A percentile compares a stretch with the other conserved stretches of the same genome.
These are phyloP conservation scores for Himalopsyche kuldschensis DNA, from an alignment of 2,888 invertebrate species.

Conservation along the genomic window DNA sequence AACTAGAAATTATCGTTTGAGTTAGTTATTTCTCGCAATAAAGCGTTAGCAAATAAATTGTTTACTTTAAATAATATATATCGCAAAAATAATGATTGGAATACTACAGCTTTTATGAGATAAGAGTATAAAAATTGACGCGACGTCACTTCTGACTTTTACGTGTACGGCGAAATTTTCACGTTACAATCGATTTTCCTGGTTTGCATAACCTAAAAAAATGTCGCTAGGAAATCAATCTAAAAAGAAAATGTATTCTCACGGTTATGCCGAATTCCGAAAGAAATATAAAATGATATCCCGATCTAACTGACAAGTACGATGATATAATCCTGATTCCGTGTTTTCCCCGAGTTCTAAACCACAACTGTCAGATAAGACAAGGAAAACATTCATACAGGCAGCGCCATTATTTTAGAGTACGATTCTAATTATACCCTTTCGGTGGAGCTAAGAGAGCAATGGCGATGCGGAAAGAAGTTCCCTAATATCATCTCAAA, in stretches of 20 bases:
- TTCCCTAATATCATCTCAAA: not conserved
- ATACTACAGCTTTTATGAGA: not conserved
- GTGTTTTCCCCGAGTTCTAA: not conserved
- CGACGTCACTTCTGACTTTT: constrained; percentile 4
- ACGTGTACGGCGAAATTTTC: not conserved
- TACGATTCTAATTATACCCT: not conserved
- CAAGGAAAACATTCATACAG: not conserved
- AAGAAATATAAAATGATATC: not conserved
- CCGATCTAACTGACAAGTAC: not conserved
- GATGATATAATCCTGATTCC: not conserved
- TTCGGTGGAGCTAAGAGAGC: not conserved
- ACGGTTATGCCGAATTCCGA: too few species aligned
- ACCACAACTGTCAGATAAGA: not conserved
- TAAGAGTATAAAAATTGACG: not conserved
- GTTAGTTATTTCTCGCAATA: too few species aligned
- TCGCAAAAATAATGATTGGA: not conserved
- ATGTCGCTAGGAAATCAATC: not conserved
- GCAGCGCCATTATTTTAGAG: not conserved
- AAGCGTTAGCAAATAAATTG: too few species aligned
- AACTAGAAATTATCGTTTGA: not conserved
- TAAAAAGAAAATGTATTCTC: not conserved
- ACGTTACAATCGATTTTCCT: constrained; percentile 5
- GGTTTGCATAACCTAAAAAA: constrained; percentile 19
- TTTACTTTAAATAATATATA: not conserved
- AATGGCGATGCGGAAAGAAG: not conserved